phyloP scores from a whole-genome alignment of 2,888 invertebrate species.

The Parapristionchus giblindavisi region DNA sequence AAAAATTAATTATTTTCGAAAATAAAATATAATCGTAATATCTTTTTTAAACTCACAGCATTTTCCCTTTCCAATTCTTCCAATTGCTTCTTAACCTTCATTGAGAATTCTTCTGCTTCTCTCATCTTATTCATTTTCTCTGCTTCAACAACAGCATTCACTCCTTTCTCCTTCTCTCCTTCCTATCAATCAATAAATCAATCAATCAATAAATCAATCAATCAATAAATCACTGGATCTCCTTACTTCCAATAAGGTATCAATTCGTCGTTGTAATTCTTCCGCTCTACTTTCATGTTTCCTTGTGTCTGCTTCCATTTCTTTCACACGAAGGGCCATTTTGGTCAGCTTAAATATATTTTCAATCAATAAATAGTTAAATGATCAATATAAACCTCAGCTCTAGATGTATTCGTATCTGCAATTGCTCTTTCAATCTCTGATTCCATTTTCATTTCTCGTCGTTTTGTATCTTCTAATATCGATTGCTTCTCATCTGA shows the following conservation, averaged over 20 bases:
- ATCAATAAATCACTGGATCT: neutral
- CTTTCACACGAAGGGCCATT: slow-evolving; percentile 36
- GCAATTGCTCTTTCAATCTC: slow-evolving; percentile 4
- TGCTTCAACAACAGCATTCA: slow-evolving; percentile 38
- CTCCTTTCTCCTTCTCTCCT: slow-evolving; percentile 11
- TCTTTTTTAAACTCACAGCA: neutral
- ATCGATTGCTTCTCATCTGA: slow-evolving; percentile 17
- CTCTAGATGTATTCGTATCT: slow-evolving; percentile 1
- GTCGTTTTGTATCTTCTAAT: neutral
- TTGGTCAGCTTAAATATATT: slow-evolving; percentile 9
- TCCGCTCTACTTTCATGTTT: slow-evolving; percentile 43
- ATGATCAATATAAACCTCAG: neutral
- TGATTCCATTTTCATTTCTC: slow-evolving; percentile 15
- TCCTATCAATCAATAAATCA: slow-evolving; percentile 3
- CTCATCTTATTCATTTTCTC: slow-evolving; percentile 44
- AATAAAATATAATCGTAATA: no score
- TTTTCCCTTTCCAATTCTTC: slow-evolving; percentile 37
- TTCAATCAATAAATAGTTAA: no score
- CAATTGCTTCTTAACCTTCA: slow-evolving; percentile 36
- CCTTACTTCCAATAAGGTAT: slow-evolving; percentile 35
- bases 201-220: no score
- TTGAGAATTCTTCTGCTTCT: slow-evolving; percentile 44
- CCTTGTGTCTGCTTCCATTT: slow-evolving; percentile 38
- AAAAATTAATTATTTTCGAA: no score
- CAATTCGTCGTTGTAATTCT: slow-evolving; percentile 43